A percentile compares a stretch with the other conserved stretches of the same genome.
Conservation (phyloP, 2,888 invertebrate genomes). For the Petrolisthes cinctipes region DNA sequence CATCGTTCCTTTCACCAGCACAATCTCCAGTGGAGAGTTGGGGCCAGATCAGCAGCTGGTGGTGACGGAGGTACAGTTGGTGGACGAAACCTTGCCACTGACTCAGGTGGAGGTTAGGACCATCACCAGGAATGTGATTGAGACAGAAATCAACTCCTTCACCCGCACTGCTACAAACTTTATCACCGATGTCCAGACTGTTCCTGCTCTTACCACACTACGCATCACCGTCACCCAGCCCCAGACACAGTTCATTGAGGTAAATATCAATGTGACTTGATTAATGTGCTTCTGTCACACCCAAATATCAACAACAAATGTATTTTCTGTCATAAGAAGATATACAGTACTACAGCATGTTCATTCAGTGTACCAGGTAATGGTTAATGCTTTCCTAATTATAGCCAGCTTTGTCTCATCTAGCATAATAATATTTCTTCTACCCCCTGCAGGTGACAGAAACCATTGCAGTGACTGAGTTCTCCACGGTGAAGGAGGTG, state of each 20-base stretch:
- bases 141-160: slow-evolving; percentile 10
- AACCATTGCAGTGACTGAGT: background rate
- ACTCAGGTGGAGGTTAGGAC: slow-evolving; percentile 15
- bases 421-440: no score
- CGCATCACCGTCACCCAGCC: slow-evolving; percentile 20
- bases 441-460: background rate
- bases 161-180: slow-evolving; percentile 36
- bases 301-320: no score
- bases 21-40: background rate
- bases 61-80: slow-evolving; percentile 23
- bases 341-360: no score
- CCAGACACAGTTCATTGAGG: background rate
- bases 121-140: slow-evolving; percentile 10
- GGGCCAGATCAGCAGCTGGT: background rate
- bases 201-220: background rate
- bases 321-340: no score
- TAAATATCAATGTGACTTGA: background rate
- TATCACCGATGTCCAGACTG: slow-evolving; percentile 16
- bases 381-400: no score
- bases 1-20: background rate
- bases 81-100: slow-evolving; percentile 8
- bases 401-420: no score
- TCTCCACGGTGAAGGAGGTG: slow-evolving; percentile 19
- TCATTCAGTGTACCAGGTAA: no score
- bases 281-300: no score